Evolutionary conservation across 1,140 invertebrate species (phyloP).

Genomic region (Babylonia areolata): DNA sequence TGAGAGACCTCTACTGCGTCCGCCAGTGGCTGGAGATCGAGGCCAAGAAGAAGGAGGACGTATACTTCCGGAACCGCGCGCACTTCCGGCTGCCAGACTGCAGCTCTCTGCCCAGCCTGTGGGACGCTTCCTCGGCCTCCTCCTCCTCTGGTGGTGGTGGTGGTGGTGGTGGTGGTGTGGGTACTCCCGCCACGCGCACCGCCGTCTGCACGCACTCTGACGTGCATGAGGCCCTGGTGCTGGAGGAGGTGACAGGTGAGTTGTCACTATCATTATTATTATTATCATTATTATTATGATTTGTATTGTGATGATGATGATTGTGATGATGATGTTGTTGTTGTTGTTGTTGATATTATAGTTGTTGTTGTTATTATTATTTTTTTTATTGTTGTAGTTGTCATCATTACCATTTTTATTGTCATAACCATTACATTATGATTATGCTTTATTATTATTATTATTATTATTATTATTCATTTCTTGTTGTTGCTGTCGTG

Average conservation of each 20-base stretch:
- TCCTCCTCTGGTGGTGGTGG: too few relatives aligned
- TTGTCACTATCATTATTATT: background rate
- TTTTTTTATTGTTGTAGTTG: background rate
- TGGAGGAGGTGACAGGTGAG: slow-evolving; percentile 1
- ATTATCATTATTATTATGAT: background rate
- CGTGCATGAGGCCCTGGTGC: background rate
- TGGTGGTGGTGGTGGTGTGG: too few relatives aligned
- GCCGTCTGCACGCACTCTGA: background rate
- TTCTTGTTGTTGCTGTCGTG: too few relatives aligned
- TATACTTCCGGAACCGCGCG: slow-evolving; percentile 86
- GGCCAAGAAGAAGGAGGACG: slow-evolving; percentile 88
- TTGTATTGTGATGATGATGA: too few relatives aligned
- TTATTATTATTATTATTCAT: background rate
- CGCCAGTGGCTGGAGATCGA: slow-evolving; percentile 94
- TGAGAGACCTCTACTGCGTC: slow-evolving; percentile 92
- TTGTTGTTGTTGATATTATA: background rate
- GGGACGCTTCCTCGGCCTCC: too few relatives aligned
- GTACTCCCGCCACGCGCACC: too few relatives aligned
- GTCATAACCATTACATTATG: too few relatives aligned
- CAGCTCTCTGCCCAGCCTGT: slow-evolving; percentile 81
- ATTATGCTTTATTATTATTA: background rate
- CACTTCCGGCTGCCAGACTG: slow-evolving; percentile 93
- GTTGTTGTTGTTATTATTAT: background rate
- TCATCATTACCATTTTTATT: too few relatives aligned
- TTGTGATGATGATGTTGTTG: background rate